Evolutionary conservation across 2,797 vertebrate genomes (phyloP).

Genomic region (Micropoecilia bifurca): DNA sequence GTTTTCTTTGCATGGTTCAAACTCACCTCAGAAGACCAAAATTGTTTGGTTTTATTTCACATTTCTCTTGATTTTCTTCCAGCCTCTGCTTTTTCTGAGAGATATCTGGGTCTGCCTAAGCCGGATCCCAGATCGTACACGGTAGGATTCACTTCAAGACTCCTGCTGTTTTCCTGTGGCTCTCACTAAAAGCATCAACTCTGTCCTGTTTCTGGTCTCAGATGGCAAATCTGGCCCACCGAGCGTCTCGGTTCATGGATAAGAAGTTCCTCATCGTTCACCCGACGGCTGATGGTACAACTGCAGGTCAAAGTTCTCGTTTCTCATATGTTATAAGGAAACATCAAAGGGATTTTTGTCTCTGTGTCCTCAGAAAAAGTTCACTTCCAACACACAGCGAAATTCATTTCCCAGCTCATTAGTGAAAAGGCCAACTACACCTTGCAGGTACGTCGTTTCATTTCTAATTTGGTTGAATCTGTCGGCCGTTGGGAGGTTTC

Average conservation of each 20-base stretch:
- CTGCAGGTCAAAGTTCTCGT: too few species aligned
- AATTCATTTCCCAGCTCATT: slow-evolving; percentile 94
- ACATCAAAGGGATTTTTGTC: background rate
- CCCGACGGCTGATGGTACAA: slow-evolving; percentile 93
- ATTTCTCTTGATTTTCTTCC: slow-evolving; percentile 25
- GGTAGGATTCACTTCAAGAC: slow-evolving; percentile 69
- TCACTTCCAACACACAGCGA: slow-evolving; percentile 97
- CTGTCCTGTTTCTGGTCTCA: slow-evolving; percentile 51
- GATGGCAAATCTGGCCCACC: slow-evolving; percentile 89
- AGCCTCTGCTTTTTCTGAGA: slow-evolving; percentile 97
- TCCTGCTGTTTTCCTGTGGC: background rate
- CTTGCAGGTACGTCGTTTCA: slow-evolving; percentile 86
- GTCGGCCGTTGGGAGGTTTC: slow-evolving; percentile 32
- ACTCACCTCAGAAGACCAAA: too few species aligned
- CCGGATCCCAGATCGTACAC: slow-evolving; percentile 90
- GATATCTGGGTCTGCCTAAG: slow-evolving; percentile 92
- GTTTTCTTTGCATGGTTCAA: too few species aligned
- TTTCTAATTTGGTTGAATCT: background rate
- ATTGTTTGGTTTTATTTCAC: too few species aligned
- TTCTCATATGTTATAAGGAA: background rate
- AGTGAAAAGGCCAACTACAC: slow-evolving; percentile 95
- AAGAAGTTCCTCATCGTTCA: slow-evolving; percentile 96
- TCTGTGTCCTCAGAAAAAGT: slow-evolving; percentile 88
- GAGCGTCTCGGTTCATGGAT: slow-evolving; percentile 87
- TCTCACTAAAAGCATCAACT: background rate